A percentile compares a stretch with the other conserved stretches of the same genome.
Conservation (phyloP, 2,888 invertebrate genomes). For the Sarcophaga caerulescens region DNA sequence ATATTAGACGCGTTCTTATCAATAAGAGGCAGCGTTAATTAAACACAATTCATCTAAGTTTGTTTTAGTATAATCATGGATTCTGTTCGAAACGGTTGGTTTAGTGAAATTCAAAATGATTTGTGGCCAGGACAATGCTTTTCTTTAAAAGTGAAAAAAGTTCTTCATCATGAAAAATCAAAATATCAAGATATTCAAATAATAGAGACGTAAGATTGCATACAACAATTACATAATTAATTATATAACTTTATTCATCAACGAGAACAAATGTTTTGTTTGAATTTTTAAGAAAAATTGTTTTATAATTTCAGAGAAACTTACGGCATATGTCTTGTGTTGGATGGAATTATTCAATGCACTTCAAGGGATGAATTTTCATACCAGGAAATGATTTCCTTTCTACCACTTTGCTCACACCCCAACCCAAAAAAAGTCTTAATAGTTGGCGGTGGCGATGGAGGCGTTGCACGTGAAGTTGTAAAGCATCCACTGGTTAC, state of each 20-base stretch:
- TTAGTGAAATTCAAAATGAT: slow-evolving; percentile 93
- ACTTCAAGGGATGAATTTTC: slow-evolving; percentile 97
- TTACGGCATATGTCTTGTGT: slow-evolving; percentile 91
- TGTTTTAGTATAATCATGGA: slow-evolving; percentile 83
- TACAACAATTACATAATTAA: not conserved
- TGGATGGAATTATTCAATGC: slow-evolving; percentile 98
- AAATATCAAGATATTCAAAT: slow-evolving; percentile 92
- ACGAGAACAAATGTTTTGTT: not conserved
- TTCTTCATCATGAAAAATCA: slow-evolving; percentile 90
- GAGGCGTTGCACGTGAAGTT: slow-evolving; percentile 97
- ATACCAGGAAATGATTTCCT: slow-evolving; percentile 99
- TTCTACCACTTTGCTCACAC: slow-evolving; percentile 95
- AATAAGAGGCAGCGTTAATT: too few species aligned
- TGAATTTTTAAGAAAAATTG: not conserved
- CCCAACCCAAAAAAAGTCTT: slow-evolving; percentile 94
- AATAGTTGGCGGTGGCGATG: slow-evolving; percentile 99
- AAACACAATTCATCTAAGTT: not conserved
- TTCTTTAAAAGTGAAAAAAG: slow-evolving; percentile 90
- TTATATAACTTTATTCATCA: not conserved
- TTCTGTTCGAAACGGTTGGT: slow-evolving; percentile 91
- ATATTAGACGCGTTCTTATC: too few species aligned
- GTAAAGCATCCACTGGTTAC: slow-evolving; percentile 95
- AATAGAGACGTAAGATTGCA: slow-evolving; percentile 86
- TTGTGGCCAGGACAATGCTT: slow-evolving; percentile 95
- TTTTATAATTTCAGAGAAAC: slow-evolving; percentile 74